Conservation (phyloP, 30 jellyfish, hydroid and myxozoan species). For the Mastigias papua region DNA sequence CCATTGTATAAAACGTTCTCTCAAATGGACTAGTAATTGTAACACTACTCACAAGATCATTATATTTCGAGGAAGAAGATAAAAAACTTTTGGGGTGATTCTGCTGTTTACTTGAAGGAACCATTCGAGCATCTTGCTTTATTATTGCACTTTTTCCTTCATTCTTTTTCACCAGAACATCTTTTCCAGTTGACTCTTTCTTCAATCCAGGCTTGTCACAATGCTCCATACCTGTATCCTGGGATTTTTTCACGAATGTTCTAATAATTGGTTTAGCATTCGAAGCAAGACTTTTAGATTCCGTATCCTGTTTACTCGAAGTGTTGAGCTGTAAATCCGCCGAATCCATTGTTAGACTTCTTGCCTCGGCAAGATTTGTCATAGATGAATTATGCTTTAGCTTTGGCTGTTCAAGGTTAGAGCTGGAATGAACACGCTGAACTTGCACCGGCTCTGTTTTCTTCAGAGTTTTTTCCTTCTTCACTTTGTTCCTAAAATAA, state of each 20-base stretch:
- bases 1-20: background rate
- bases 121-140: slow-evolving; percentile 27
- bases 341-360: background rate
- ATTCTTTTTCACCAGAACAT: background rate
- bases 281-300: background rate
- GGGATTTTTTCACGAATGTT: background rate
- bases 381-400: slow-evolving; percentile 14
- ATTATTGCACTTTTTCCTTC: slow-evolving; percentile 16
- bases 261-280: background rate
- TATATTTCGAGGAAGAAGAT: background rate
- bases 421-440: background rate
- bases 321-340: background rate
- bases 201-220: background rate
- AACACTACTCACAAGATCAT: background rate
- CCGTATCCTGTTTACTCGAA: background rate
- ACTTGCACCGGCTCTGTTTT: slow-evolving; percentile 43
- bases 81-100: background rate
- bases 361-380: slow-evolving; percentile 9
- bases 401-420: slow-evolving; percentile 14
- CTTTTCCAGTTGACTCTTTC: background rate
- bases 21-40: slow-evolving; percentile 25
- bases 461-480: slow-evolving; percentile 40
- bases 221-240: background rate
- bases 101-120: background rate
- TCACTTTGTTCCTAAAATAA: slow-evolving; percentile 30